Percentiles rank a stretch among this genome's conserved stretches.
Conservation (phyloP, 2,113 vertebrate species). For the Danio rerio region DNA sequence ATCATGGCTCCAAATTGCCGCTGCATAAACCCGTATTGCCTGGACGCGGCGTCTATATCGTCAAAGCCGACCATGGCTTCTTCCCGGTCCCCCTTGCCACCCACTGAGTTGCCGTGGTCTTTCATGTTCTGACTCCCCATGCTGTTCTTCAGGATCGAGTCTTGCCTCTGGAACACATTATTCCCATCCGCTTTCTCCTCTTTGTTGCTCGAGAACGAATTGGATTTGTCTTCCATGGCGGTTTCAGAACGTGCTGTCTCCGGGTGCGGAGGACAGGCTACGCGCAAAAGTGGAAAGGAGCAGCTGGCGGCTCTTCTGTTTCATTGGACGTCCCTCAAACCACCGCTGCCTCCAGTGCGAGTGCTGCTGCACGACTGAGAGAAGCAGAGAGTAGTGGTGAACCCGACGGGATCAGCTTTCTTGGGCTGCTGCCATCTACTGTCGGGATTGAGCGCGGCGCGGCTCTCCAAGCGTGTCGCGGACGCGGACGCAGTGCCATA, state of each 20-base stretch:
- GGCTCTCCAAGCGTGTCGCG: conserved; percentile 56
- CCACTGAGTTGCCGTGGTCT: conserved; percentile 93
- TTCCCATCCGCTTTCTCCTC: conserved; percentile 86
- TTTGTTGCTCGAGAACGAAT: conserved; percentile 87
- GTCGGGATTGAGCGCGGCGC: conserved; percentile 63
- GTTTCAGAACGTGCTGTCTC: conserved; percentile 65
- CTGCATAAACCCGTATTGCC: conserved; percentile 93
- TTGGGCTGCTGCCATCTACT: conserved; percentile 82
- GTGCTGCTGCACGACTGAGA: conserved; percentile 76
- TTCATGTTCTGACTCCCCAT: conserved; percentile 82
- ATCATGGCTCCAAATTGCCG: conserved; percentile 96
- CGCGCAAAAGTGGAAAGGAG: conserved; percentile 69
- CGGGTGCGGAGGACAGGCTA: conserved; percentile 68
- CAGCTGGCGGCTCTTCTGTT: conserved; percentile 70
- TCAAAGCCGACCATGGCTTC: conserved; percentile 86
- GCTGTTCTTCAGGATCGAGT: conserved; percentile 81
- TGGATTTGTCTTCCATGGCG: conserved; percentile 90
- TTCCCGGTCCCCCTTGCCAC: conserved; percentile 91
- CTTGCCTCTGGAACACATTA: conserved; percentile 81
- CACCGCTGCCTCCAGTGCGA: conserved; percentile 70
- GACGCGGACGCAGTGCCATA: conserved; percentile 76
- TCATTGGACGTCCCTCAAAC: conserved; percentile 79
- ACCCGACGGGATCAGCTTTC: conserved; percentile 77
- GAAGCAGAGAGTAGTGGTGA: conserved; percentile 67
- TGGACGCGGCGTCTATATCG: conserved; percentile 83